A percentile compares a stretch with the other conserved stretches of the same genome.
phyloP scores from a whole-genome alignment of 2,888 invertebrate genomes.

The Drosophila koepferae region DNA sequence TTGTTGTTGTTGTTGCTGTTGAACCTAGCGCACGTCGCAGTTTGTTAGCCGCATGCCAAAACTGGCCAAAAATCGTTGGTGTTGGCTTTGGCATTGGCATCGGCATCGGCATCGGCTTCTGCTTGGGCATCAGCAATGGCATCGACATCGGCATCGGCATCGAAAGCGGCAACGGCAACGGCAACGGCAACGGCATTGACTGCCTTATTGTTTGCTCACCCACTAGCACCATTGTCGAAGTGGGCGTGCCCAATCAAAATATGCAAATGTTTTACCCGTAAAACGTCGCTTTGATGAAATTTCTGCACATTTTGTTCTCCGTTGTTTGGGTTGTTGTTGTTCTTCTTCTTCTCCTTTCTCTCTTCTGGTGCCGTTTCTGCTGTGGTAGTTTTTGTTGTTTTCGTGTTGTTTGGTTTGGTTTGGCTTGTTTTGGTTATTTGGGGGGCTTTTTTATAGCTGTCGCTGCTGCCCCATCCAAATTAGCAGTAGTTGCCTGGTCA shows the following conservation, averaged over 20 bases:
- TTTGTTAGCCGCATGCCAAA: slow-evolving; percentile 67
- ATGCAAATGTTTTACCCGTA: slow-evolving; percentile 78
- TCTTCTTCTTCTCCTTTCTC: not conserved
- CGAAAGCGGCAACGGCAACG: slow-evolving; percentile 2
- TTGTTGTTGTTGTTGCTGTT: slow-evolving; percentile 23
- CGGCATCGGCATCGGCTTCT: slow-evolving; percentile 15
- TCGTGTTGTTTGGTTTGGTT: slow-evolving; percentile 54
- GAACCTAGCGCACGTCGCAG: slow-evolving; percentile 62
- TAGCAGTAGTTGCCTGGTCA: slow-evolving; percentile 68
- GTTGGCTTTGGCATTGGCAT: slow-evolving; percentile 16
- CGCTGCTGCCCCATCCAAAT: slow-evolving; percentile 48
- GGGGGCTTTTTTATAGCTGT: slow-evolving; percentile 32
- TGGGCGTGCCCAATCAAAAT: slow-evolving; percentile 78
- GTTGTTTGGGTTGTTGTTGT: slow-evolving; percentile 23
- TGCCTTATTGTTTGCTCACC: slow-evolving; percentile 71
- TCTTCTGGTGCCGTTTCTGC: not conserved
- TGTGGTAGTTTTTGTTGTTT: slow-evolving; percentile 16
- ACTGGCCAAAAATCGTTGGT: slow-evolving; percentile 36
- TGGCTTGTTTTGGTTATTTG: slow-evolving; percentile 57
- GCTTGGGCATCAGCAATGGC: slow-evolving; percentile 24
- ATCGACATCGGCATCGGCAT: slow-evolving; percentile 9
- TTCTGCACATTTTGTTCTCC: slow-evolving; percentile 70
- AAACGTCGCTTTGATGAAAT: slow-evolving; percentile 77
- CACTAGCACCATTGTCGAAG: slow-evolving; percentile 54
- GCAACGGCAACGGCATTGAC: slow-evolving; percentile 35